Evolutionary conservation across 1,140 invertebrate species (phyloP), one percentile per base, ranked within the genome.

Genomic region (Bombus balteatus): DNA sequence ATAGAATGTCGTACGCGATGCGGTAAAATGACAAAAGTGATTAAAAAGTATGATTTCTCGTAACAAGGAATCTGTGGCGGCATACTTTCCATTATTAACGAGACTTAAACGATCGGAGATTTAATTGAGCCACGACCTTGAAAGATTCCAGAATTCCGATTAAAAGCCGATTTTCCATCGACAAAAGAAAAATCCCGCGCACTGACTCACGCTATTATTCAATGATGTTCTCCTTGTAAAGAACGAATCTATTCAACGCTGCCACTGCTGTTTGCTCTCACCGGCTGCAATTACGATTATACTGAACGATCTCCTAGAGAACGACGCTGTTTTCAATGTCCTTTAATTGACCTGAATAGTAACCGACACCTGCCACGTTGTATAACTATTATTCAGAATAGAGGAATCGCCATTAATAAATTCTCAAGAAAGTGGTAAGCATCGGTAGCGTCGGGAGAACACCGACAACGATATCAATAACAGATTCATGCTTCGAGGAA

Each of bases 91-190:
- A 34, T 82, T 80, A 86, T 72, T 79, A 32, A 84, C 32, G 71
- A 82, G 59, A 72, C 65, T 37, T 85, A 22, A 75, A 88, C 39
- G 34, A 83, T 53, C 43, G 37, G 47, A 4, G 59, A 9, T 25
- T 68, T 68, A 59, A 70, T 68, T 25, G 71, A 65, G 39, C 39
- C 22, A 2, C 8, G 53, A 10, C 83, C 80, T 87, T 81, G 85
- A 53, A 32, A 13, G 34, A 77, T 89, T 71, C 37, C 39, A 74
- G 81, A 81, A 73, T 73, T 37, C 34, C 39, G 43, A 18, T 10
- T 47, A 86, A 78, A 88, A 78, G 65, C 15, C n/a, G 68, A 70
- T 71, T 85, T 84, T 80, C 62, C 74, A n/a, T 25, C 12, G 47
- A 25, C 25, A 25, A 79, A 47, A 47, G 57, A 39, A 71, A 83